Conservation (phyloP, 2,888 invertebrate species). For the Isotomurus palustris region DNA sequence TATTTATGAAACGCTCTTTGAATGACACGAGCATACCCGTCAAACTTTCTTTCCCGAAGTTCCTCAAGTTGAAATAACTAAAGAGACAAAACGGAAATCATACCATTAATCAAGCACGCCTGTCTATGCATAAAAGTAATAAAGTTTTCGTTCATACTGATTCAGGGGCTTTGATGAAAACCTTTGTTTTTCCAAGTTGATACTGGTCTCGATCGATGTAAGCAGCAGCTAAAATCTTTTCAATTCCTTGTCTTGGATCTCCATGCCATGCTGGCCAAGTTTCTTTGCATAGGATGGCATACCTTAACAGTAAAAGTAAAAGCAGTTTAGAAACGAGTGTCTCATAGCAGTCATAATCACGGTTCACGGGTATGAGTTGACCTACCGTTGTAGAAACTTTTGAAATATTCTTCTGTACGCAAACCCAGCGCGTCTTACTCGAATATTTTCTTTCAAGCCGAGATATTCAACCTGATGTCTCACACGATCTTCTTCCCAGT, state of each 20-base stretch:
- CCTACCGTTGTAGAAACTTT: conserved; percentile 59
- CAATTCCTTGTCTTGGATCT: conserved; percentile 56
- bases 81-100: conserved; percentile 29
- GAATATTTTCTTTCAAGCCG: conserved; percentile 64
- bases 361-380: not conserved
- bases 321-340: not conserved
- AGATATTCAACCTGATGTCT: conserved; percentile 65
- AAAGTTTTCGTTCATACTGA: conserved; percentile 52
- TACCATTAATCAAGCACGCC: conserved; percentile 1
- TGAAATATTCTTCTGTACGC: conserved; percentile 61
- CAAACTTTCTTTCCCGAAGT: conserved; percentile 62
- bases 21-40: conserved; percentile 61
- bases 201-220: conserved; percentile 60
- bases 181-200: conserved; percentile 62
- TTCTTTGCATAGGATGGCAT: conserved; percentile 61
- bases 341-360: not conserved
- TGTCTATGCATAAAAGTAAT: not conserved
- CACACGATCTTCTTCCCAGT: conserved; percentile 63
- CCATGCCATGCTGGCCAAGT: conserved; percentile 61
- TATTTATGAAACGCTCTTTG: conserved; percentile 64
- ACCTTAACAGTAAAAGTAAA: conserved; percentile 52
- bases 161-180: conserved; percentile 65
- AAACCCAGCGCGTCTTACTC: conserved; percentile 64
- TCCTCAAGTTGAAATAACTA: conserved; percentile 65
- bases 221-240: conserved; percentile 57